Base-by-base conservation (phyloP, 2,113 vertebrate species). In the Pitta sordida region DNA sequence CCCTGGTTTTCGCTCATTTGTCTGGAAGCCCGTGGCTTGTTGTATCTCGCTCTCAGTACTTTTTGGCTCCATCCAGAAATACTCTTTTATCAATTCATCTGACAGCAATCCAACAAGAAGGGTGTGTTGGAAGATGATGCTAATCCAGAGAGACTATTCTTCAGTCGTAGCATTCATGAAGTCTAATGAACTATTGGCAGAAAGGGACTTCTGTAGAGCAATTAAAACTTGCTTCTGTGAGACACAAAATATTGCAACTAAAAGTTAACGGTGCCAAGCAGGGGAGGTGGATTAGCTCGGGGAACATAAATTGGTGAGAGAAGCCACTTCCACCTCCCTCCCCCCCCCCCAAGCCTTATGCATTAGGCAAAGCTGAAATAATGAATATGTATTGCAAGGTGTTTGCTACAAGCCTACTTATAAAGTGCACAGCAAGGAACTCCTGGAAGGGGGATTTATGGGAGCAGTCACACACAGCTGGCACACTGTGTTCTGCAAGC, bases 301-400 rank as follows among this genome's bases (percentile, higher is more conserved):
- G 90, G 73, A 95, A 92, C 91, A 88, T 52, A 86, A 90, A 91
- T 23, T 49, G 91, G 91, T 56, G 85, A 94, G 69, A 78, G 70
- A 91, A 94, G 82, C 67, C 70, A 41, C 89, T 83, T 92, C 67
- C 70, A 41, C 89, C 80, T 92, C 62, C 23, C 53, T 75, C 85
- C 30, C 32, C 52, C 36, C 13, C 36, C 5, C 10, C 17, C 62
- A 83, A 81, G 91, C 89, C 22, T 86, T 52, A 48, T 34, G 74
- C 95, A 77, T 91, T 91, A 92, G 80, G 73, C 69, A 89, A 87
- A 91, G 91, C 90, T 3, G 14, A 68, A 75, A 69, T 92, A 91
- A 94, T 85, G 94, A 91, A 95, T 87, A 91, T 85, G 87, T 86
- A 90, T 91, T 7, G 78, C 94, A 95, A 95, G 93, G 95, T 94